These are phyloP conservation scores for Drosophila sulfurigaster DNA, from an alignment of 1,140 invertebrate genomes.

Conservation along the genomic window DNA sequence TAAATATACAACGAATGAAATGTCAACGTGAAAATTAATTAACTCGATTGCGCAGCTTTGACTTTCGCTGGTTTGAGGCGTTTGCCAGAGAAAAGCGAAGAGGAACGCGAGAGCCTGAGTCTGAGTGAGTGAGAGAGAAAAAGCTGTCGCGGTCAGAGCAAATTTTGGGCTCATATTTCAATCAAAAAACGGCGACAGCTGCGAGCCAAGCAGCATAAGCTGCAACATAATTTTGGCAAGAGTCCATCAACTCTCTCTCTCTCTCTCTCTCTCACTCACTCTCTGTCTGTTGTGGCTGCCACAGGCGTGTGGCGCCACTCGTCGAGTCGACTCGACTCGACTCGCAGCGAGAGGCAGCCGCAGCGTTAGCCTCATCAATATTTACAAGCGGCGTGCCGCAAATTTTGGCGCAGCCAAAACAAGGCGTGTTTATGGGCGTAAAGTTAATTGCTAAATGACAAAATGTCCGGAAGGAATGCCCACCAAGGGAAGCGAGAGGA, in stretches of 20 bases:
- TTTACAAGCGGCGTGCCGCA: constrained; percentile 78
- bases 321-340: not conserved
- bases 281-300: constrained; percentile 5
- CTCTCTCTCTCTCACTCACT: constrained; percentile 14
- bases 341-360: constrained; percentile 8
- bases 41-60: constrained; percentile 67
- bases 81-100: not conserved
- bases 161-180: constrained; percentile 76
- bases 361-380: constrained; percentile 70
- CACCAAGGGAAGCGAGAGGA: constrained; percentile 8
- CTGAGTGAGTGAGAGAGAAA: not conserved
- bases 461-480: constrained; percentile 58
- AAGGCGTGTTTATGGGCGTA: constrained; percentile 54
- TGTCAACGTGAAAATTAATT: constrained; percentile 83
- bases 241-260: constrained; percentile 67
- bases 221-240: constrained; percentile 80
- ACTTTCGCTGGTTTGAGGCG: constrained; percentile 33
- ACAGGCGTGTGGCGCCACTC: constrained; percentile 2
- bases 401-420: constrained; percentile 65
- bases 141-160: constrained; percentile 21
- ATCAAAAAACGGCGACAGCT: constrained; percentile 80
- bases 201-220: constrained; percentile 72
- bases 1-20: constrained; percentile 78
- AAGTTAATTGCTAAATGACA: constrained; percentile 83
- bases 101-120: too few species aligned